Evolutionary conservation across 2,888 invertebrate species (phyloP), one percentile per base, ranked within the genome.

Genomic region (Drosophila borborema): DNA sequence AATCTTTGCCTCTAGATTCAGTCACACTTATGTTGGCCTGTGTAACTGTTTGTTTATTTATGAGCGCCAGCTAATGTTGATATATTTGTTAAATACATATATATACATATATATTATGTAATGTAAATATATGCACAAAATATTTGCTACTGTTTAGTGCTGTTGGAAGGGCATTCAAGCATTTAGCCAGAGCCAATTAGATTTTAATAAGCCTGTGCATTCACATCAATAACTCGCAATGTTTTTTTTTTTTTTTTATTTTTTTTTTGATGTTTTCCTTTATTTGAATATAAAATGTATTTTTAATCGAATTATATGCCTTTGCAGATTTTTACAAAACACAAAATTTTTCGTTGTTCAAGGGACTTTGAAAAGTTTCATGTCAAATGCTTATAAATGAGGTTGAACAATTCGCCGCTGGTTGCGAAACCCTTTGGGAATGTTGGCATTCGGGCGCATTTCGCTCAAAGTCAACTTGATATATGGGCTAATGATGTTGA

Each of bases 401-500:
- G 61, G 41, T 60, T 55, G 60, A 59, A 28, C 28, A 28, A 28
- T 28, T 28, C 28, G 28, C 28, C 28, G 28, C 28, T 28, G 28
- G 28, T 28, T 36, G 31, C 56, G 18, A 64, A 64, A 64, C 61
- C 69, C 64, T 62, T 69, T 69, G 75, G 75, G 69, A 60, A 53
- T 45, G n/a, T 18, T 23, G 48, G 43, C 60, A 51, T 66, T 64
- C 59, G 48, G 61, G 43, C 72, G 69, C 76, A 65, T 70, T 80
- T 81, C 69, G 61, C 53, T 38, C 28, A 74, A 74, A 67, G 68
- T 78, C 79, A 71, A 66, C 65, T 81, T 84, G 78, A 84, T 81
- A 75, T 79, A 81, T 82, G 70, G 70, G 76, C 82, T 81, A 76
- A 82, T 81, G 80, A 85, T 80, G 80, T 82, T 81, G 82, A 82